Conservation (phyloP, 2,113 vertebrate genomes). For the Theristicus caerulescens region DNA sequence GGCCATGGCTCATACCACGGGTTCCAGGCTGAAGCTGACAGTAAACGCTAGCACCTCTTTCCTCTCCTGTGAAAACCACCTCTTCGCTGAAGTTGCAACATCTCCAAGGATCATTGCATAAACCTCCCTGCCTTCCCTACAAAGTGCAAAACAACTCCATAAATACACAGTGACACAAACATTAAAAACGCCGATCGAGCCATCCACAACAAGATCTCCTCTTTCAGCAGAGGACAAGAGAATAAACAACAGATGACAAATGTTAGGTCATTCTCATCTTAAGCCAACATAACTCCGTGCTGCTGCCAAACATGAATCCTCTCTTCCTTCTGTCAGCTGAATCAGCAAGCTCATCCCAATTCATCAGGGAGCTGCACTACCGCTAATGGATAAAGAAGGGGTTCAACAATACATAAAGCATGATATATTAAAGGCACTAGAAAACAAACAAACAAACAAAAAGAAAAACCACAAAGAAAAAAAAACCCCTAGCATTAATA, state of each 20-base stretch:
- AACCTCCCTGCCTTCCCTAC: background rate
- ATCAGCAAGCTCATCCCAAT: background rate
- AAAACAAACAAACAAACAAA: background rate
- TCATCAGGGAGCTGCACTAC: background rate
- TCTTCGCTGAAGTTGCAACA: rapidly evolving
- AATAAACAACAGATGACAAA: conserved; percentile 24
- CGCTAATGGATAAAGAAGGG: background rate
- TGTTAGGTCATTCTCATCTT: background rate
- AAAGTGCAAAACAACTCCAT: background rate
- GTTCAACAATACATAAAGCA: background rate
- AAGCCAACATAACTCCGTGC: background rate
- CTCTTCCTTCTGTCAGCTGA: background rate
- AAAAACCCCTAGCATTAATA: background rate
- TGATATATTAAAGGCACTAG: background rate
- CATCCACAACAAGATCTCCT: background rate
- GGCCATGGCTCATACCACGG: background rate
- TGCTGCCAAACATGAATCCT: background rate
- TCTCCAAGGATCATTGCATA: background rate
- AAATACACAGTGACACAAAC: background rate
- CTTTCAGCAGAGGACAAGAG: background rate
- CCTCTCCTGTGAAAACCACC: background rate
- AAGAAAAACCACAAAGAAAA: background rate
- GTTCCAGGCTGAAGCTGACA: background rate
- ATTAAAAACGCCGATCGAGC: background rate
- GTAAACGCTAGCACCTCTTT: background rate